Evolutionary conservation across 2,888 invertebrate genomes (phyloP).

Genomic region (Lysandra bellargus): DNA sequence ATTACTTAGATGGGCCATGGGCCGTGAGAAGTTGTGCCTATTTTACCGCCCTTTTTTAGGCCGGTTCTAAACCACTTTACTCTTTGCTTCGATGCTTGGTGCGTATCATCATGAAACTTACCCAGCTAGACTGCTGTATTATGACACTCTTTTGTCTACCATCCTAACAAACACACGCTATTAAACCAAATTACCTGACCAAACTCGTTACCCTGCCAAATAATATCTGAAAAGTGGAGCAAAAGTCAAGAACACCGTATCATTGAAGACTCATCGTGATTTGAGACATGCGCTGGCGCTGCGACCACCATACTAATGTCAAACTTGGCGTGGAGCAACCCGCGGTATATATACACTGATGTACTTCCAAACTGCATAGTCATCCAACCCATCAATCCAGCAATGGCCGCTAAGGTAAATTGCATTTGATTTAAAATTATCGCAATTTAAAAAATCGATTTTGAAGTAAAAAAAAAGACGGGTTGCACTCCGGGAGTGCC

Average conservation of each 20-base stretch:
- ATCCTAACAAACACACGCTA: neutral
- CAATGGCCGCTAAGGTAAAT: constrained; percentile 74
- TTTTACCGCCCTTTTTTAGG: too few relatives aligned
- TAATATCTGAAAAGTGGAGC: constrained; percentile 65
- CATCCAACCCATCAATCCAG: constrained; percentile 58
- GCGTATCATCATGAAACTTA: too few relatives aligned
- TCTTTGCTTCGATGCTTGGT: too few relatives aligned
- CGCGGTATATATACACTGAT: constrained; percentile 66
- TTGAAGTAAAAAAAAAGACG: neutral
- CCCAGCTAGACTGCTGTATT: neutral
- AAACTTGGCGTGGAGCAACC: constrained; percentile 71
- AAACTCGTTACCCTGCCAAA: neutral
- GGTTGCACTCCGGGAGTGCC: too few relatives aligned
- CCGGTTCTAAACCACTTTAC: too few relatives aligned
- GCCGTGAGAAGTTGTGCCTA: too few relatives aligned
- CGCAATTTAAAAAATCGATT: neutral
- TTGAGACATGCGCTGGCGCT: constrained; percentile 71
- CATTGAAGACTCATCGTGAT: constrained; percentile 75
- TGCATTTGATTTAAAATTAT: constrained; percentile 12
- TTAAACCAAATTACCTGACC: neutral
- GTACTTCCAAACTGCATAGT: constrained; percentile 64
- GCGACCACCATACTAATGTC: constrained; percentile 71
- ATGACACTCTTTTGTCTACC: neutral
- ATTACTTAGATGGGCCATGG: too few relatives aligned
- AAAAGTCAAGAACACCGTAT: constrained; percentile 72